A percentile compares a stretch with the other conserved stretches of the same genome.
Evolutionary conservation across 2,797 vertebrate genomes (phyloP).

Genomic region (Pteropus rufus): DNA sequence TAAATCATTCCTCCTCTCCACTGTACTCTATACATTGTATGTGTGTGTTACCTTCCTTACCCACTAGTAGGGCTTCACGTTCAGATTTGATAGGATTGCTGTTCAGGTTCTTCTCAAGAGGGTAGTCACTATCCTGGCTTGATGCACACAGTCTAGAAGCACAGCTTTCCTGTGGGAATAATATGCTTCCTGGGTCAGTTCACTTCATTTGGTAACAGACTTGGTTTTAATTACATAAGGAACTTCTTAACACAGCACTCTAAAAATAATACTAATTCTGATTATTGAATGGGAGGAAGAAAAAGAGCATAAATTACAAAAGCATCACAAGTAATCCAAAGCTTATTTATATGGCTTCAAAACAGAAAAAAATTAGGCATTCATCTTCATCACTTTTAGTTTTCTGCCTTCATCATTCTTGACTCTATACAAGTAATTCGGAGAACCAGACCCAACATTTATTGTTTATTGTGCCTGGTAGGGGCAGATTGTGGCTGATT

Average conservation of each 20-base stretch:
- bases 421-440: background rate
- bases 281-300: background rate
- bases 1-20: background rate
- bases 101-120: slow-evolving; percentile 84
- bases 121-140: slow-evolving; percentile 91
- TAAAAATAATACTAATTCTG: slow-evolving; percentile 17
- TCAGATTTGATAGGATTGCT: slow-evolving; percentile 91
- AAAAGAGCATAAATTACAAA: slow-evolving; percentile 39
- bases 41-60: slow-evolving; percentile 80
- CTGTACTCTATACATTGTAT: background rate
- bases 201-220: background rate
- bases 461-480: background rate
- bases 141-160: slow-evolving; percentile 86
- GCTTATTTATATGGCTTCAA: slow-evolving; percentile 26
- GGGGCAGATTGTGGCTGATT: background rate
- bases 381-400: background rate
- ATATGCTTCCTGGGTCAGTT: slow-evolving; percentile 52
- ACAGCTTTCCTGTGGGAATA: slow-evolving; percentile 84
- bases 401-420: slow-evolving; percentile 19
- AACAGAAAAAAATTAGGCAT: background rate
- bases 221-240: background rate
- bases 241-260: slow-evolving; percentile 21
- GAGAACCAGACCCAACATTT: background rate
- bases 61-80: slow-evolving; percentile 92
- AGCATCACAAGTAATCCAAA: slow-evolving; percentile 21